These are phyloP conservation scores for Mirza zaza DNA, from an alignment of 2,113 vertebrate genomes.

Conservation along the genomic window DNA sequence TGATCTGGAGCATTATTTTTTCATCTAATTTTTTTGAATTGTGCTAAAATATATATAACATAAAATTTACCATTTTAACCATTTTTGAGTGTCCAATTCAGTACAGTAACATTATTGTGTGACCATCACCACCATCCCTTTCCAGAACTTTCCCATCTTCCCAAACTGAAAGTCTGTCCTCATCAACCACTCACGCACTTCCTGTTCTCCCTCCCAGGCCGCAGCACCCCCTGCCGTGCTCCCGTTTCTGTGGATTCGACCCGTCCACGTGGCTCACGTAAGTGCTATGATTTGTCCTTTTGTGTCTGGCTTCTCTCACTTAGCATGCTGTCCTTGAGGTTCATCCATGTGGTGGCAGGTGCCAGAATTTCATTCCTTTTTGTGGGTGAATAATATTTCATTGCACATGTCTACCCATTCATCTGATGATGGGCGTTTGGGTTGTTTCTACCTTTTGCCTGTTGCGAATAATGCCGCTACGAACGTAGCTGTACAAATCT, in stretches of 20 bases:
- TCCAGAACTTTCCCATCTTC: background rate
- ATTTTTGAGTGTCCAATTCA: background rate
- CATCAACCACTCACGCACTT: too few relatives aligned
- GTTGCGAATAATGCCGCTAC: too few relatives aligned
- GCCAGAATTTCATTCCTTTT: background rate
- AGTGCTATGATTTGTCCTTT: background rate
- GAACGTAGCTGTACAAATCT: too few relatives aligned
- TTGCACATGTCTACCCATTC: background rate
- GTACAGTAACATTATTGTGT: background rate
- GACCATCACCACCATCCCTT: background rate
- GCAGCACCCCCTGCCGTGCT: background rate
- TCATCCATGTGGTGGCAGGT: background rate
- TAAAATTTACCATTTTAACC: background rate
- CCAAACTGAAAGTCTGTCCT: background rate
- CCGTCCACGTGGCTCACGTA: background rate
- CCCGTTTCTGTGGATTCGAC: background rate
- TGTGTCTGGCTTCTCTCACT: background rate
- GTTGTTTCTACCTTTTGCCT: too few relatives aligned
- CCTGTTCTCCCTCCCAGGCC: background rate
- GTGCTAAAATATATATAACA: background rate
- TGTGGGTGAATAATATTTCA: background rate
- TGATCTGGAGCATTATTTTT: background rate
- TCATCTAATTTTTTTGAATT: background rate
- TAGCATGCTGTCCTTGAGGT: background rate
- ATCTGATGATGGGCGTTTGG: background rate